Evolutionary conservation across 2,888 invertebrate species (phyloP).

Genomic region (Lymantria dispar): DNA sequence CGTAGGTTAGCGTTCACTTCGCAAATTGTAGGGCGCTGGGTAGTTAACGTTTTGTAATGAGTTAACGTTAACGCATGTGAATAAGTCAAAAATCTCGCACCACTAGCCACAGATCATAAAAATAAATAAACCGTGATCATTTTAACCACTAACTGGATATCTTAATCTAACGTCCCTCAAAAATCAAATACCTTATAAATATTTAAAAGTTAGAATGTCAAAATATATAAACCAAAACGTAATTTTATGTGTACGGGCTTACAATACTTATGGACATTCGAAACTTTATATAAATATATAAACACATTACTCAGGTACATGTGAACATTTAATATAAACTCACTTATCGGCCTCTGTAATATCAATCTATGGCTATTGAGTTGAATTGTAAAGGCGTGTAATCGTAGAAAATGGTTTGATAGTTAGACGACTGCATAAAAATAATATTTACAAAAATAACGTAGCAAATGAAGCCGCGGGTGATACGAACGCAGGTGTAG

Average conservation of each 20-base stretch:
- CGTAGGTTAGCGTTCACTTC: too few relatives aligned
- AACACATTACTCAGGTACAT: conserved; percentile 38
- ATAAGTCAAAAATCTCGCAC: too few relatives aligned
- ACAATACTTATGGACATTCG: conserved; percentile 32
- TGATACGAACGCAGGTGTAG: conserved; percentile 58
- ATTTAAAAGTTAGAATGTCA: conserved; percentile 35
- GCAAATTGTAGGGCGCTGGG: too few relatives aligned
- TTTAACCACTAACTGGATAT: conserved; percentile 12
- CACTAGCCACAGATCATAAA: too few relatives aligned
- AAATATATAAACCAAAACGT: conserved; percentile 29
- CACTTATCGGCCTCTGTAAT: conserved; percentile 18
- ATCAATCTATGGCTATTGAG: not conserved
- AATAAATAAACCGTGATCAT: conserved; percentile 11
- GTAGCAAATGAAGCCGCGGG: conserved; percentile 60
- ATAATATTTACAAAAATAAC: conserved; percentile 64
- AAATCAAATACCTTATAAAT: conserved; percentile 36
- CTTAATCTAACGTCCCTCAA: conserved; percentile 27
- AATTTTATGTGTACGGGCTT: conserved; percentile 30
- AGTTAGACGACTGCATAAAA: conserved; percentile 37
- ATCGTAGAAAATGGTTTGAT: conserved; percentile 17
- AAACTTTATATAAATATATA: conserved; percentile 36
- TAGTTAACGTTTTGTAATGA: too few relatives aligned
- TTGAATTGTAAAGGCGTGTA: conserved; percentile 24
- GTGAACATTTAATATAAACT: conserved; percentile 36
- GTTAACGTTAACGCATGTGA: too few relatives aligned